phyloP scores from a whole-genome alignment of 2,113 vertebrate species.

The Pangasianodon hypophthalmus region DNA sequence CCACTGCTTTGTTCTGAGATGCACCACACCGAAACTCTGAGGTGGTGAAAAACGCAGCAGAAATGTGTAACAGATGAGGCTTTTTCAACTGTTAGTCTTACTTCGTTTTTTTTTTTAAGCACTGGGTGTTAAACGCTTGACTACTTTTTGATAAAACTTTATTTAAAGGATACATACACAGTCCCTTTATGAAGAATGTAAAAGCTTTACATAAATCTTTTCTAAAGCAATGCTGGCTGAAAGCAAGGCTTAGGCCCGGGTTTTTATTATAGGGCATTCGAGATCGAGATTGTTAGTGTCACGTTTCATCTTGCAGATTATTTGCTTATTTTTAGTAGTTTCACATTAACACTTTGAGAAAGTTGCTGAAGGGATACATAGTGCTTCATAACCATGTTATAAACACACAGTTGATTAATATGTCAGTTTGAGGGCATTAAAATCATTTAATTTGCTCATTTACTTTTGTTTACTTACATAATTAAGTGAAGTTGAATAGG shows the following conservation, averaged over 20 bases:
- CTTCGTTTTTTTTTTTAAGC: too few species aligned
- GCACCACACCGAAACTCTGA: background rate
- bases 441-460: too few species aligned
- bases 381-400: background rate
- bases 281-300: background rate
- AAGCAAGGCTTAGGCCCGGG: background rate
- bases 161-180: background rate
- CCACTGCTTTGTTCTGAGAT: background rate
- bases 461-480: too few species aligned
- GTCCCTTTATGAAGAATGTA: background rate
- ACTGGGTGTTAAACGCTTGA: background rate
- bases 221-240: background rate
- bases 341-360: background rate
- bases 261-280: background rate
- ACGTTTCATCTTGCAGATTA: background rate
- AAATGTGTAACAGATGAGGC: too few species aligned
- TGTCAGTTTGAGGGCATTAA: too few species aligned
- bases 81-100: too few species aligned
- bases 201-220: background rate
- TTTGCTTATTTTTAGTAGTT: background rate
- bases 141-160: background rate
- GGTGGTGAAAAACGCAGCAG: background rate
- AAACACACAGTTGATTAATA: background rate
- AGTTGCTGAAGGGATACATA: background rate
- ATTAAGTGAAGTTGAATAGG: background rate